Evolutionary conservation across 2,888 invertebrate genomes (phyloP), one percentile per base, ranked within the genome.

Genomic region (Ennomos fuscantarius): DNA sequence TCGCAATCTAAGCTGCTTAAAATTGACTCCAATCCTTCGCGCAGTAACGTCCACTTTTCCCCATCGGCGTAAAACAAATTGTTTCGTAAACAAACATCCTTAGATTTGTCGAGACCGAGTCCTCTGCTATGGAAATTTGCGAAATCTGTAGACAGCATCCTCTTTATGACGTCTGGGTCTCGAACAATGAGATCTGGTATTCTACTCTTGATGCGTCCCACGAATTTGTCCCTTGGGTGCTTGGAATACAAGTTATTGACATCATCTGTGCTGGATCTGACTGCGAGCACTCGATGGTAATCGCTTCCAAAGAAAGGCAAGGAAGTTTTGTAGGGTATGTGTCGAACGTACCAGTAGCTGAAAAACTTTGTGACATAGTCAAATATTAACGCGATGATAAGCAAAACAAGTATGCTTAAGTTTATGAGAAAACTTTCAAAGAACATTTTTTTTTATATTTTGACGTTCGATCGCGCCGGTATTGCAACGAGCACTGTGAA

Each of bases 61-160:
- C 86, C 89, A 69, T 91, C 89, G 12, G 87, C 82, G 70, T 90
- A 90, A 81, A 90, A 92, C 81, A 90, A 86, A 88, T 92, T 92
- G 89, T 91, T 87, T 86, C 86, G 86, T 85, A 92, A 82, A 87
- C 90, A 91, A 88, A 89, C 86, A 89, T 92, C 92, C 84, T 78
- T 82, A 80, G 91, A 89, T 85, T 88, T 90, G 86, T 89, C 89
- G 83, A 92, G 84, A 78, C 81, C 84, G 70, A 87, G 84, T 73
- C 92, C 92, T 80, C 91, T 82, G 77, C 86, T 83, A 81, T 88
- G 86, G 85, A 92, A 92, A 87, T 88, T 82, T 67, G 82, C 81
- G 71, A 87, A 90, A 81, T 90, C 89, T 68, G 89, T 86, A 63
- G 86, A 89, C 81, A 92, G 76, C 71, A 91, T 82, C 74, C 84